phyloP scores from a whole-genome alignment of 2,888 invertebrate species.

The Eupithecia dodoneata region DNA sequence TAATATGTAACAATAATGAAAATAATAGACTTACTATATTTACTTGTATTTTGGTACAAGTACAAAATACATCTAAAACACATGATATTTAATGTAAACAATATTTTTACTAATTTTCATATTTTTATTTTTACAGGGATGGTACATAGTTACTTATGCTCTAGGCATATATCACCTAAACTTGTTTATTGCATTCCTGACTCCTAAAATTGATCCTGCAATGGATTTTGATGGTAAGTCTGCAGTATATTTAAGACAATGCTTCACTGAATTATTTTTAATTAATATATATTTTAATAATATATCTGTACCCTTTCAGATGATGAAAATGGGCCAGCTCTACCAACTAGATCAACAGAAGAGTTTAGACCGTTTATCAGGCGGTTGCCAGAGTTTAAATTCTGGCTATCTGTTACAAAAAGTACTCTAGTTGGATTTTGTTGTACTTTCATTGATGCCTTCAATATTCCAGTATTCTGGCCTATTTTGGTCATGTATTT shows the following conservation, averaged over 20 bases:
- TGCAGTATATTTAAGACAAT: not conserved
- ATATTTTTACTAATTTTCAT: not conserved
- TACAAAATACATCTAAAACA: not conserved
- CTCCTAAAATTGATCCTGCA: conserved; percentile 99
- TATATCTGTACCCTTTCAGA: conserved; percentile 51
- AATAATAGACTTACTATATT: no score
- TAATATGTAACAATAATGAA: not conserved
- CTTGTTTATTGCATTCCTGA: conserved; percentile 99
- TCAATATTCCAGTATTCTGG: conserved; percentile 99
- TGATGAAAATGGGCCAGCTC: conserved; percentile 94
- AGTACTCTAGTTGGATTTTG: conserved; percentile 94
- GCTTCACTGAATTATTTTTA: not conserved
- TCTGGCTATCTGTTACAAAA: conserved; percentile 98
- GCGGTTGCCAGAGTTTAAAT: conserved; percentile 99
- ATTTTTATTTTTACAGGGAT: conserved; percentile 88
- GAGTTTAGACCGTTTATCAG: conserved; percentile 99
- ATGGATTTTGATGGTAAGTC: conserved; percentile 93
- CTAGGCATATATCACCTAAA: conserved; percentile 99
- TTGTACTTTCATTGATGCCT: conserved; percentile 98
- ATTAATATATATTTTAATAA: not conserved
- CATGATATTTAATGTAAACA: not conserved
- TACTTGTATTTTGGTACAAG: not conserved
- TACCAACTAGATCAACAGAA: conserved; percentile 97
- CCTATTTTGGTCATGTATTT: conserved; percentile 99
- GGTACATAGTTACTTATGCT: conserved; percentile 99